Base-by-base conservation (phyloP, 2,113 vertebrate genomes). In the Leptobrachium leishanense region DNA sequence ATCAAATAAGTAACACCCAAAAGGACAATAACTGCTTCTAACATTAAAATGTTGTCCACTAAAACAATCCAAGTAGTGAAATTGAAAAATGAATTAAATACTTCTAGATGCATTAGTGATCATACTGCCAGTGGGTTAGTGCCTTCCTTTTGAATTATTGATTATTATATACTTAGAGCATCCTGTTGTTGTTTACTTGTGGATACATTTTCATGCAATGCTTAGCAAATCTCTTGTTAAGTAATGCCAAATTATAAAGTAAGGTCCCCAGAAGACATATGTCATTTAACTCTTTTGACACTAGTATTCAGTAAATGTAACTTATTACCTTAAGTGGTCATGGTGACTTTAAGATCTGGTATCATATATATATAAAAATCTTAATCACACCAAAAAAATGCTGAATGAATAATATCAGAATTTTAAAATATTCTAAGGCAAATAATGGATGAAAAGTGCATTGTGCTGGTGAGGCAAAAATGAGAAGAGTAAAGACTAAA, bases 71-170 rank as follows among this genome's bases (percentile, higher is more conserved):
- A 90, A 88, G 81, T 85, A 82, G 81, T 85, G 85, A 88, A 82
- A 84, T 74, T 86, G 87, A 75, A 83, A 41, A 31, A 82, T 74
- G 66, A 87, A 84, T 84, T 84, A 83, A 85, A 86, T 2, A 59
- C 83, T 89, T 83, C 81, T 83, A 84, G 86, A 84, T 88, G 86
- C 83, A 85, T 87, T 87, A 88, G 78, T 85, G 84, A 74, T 85
- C 64, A 50, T 81, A 9, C 82, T 85, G 83, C 53, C 79, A 87
- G 75, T 78, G 86, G 85, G 84, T 86, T 53, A 66, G 72, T 82
- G 83, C 68, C 3, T 89, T 87, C 84, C 84, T 87, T 59, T 87
- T 85, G 74, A 83, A 88, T 86, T 89, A 88, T 86, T 66, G 87
- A 88, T 87, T 66, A 83, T 57, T 82, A 63, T 77, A 83, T 84